phyloP scores from a whole-genome alignment of 2,888 invertebrate genomes.

The Patella depressa region DNA sequence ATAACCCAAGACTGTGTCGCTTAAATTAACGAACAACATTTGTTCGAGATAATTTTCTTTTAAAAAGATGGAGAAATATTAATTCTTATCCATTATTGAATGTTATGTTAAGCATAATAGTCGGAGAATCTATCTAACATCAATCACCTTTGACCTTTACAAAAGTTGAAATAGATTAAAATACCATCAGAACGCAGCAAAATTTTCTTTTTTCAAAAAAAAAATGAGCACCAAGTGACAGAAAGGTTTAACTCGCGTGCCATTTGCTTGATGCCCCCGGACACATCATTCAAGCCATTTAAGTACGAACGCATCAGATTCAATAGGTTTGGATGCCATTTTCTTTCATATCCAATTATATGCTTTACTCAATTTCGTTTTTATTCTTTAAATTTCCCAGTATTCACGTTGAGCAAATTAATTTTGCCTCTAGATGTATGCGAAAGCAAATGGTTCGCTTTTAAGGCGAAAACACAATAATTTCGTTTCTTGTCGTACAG shows the following conservation, averaged over 20 bases:
- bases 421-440: conserved; percentile 9
- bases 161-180: too few species aligned
- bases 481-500: background rate
- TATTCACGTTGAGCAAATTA: background rate
- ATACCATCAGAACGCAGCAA: too few species aligned
- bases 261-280: conserved; percentile 8
- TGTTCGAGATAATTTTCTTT: too few species aligned
- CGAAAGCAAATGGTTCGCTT: background rate
- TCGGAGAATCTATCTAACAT: too few species aligned
- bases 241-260: background rate
- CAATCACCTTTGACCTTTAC: too few species aligned
- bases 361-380: background rate
- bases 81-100: too few species aligned
- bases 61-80: too few species aligned
- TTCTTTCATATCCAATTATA: conserved; percentile 7
- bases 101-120: too few species aligned
- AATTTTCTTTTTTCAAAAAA: too few species aligned
- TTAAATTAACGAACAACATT: too few species aligned
- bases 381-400: too few species aligned
- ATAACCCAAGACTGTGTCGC: too few species aligned
- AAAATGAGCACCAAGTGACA: background rate
- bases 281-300: background rate
- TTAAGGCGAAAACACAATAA: background rate
- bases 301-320: conserved; percentile 2
- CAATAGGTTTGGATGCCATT: background rate